Base-by-base conservation (phyloP, 1,140 invertebrate genomes). In the Drosophila ananassae region DNA sequence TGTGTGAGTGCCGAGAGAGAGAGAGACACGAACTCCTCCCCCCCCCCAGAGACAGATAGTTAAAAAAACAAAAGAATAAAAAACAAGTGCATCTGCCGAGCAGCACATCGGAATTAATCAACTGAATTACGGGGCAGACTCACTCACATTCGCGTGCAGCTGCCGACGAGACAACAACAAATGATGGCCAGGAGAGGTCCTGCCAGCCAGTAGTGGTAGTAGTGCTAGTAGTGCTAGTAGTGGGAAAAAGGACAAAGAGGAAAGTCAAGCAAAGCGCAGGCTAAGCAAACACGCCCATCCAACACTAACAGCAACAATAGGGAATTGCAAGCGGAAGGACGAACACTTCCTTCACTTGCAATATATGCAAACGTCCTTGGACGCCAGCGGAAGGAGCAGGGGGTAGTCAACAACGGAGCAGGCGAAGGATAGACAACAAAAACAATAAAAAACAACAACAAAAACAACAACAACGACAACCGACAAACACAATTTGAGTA, bases 401-500 rank as follows among this genome's bases (percentile, higher is more conserved):
- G 25, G 25, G 5, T 28, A 17, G 17, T 17, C 17, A 17, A 17
- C 25, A 28, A 28, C 53, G 50, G 24, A 53, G 37, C 32, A 48
- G 62, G 41, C 50, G 46, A 63, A 37, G 63, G 32, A 44, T 48
- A 66, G 44, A n/a, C 34, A 37, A 37, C 34, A 37, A 32, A 6
- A 32, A 32, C 6, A 32, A 7, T 8, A 0, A 32, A 44, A 47
- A 57, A 50, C 62, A 61, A 63, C 39, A 39, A 34, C 22, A 39
- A n/a, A n/a, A n/a, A 53, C 58, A 53, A 39, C 25, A 50, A 12
- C 30, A 59, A 46, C 46, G 13, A 54, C 58, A 73, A 47, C 48
- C 55, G 74, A 68, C 48, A 48, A 75, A 66, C 52, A 68, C 55
- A 82, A 72, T 74, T 74, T 64, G 17, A 34, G 72, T 64, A 67